Evolutionary conservation across 2,797 vertebrate genomes (phyloP).

Genomic region (Vultur gryphus): DNA sequence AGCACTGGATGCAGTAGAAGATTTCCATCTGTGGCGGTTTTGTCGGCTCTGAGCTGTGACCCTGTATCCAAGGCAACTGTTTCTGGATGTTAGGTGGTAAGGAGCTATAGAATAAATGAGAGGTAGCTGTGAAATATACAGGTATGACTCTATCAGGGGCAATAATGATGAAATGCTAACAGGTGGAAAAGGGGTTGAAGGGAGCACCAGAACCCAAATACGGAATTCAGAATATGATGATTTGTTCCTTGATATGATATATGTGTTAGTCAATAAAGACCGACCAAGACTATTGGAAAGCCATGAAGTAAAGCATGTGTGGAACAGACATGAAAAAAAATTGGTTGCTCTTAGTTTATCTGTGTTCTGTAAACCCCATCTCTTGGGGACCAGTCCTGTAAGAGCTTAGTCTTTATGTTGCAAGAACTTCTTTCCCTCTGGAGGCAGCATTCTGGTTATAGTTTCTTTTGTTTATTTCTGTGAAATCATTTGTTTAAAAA

Average conservation of each 20-base stretch:
- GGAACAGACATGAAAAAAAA: background rate
- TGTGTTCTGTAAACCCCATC: background rate
- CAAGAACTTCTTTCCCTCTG: background rate
- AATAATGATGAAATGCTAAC: background rate
- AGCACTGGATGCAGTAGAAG: background rate
- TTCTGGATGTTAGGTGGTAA: background rate
- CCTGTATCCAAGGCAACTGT: conserved; percentile 57
- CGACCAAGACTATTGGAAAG: background rate
- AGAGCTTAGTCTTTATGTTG: background rate
- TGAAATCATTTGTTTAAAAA: background rate
- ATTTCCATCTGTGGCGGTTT: background rate
- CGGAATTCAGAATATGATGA: background rate
- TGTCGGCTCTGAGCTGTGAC: background rate
- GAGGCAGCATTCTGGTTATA: background rate
- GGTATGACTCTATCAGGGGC: background rate
- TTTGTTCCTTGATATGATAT: background rate
- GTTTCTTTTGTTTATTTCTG: background rate
- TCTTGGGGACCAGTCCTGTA: background rate
- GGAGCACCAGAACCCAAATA: background rate
- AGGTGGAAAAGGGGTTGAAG: background rate
- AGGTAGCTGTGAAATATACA: background rate
- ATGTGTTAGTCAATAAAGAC: background rate
- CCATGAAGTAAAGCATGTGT: background rate
- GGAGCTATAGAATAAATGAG: background rate
- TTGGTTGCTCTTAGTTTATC: background rate